A percentile compares a stretch with the other conserved stretches of the same genome.
Evolutionary conservation across 2,797 vertebrate species (phyloP).

Genomic region (Sebastes hopkinsi): DNA sequence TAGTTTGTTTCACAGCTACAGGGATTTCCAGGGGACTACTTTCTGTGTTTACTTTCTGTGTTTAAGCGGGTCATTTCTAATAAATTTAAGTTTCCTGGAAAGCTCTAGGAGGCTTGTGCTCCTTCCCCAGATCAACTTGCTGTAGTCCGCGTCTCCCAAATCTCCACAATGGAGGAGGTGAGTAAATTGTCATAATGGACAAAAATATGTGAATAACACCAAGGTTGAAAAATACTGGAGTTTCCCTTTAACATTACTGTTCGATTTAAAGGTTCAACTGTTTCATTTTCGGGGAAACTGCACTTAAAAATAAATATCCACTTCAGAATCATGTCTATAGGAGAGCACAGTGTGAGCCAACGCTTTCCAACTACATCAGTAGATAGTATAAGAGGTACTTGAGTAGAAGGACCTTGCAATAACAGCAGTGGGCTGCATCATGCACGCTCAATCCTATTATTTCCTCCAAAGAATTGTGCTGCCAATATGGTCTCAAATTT

Average conservation of each 20-base stretch:
- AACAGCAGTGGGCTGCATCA: slow-evolving; percentile 15
- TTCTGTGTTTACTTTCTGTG: background rate
- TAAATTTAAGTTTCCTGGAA: slow-evolving; percentile 15
- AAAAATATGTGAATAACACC: background rate
- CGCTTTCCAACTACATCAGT: background rate
- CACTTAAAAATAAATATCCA: background rate
- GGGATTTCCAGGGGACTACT: background rate
- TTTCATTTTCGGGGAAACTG: background rate
- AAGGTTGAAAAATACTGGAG: background rate
- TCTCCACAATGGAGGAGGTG: background rate
- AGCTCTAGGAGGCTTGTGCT: background rate
- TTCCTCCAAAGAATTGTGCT: background rate
- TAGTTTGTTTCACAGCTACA: background rate
- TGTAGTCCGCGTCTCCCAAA: background rate
- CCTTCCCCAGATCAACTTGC: background rate
- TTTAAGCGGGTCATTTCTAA: background rate
- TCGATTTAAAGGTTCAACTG: background rate
- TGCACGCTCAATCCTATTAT: slow-evolving; percentile 8
- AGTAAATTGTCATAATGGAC: background rate
- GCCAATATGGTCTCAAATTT: slow-evolving; percentile 30
- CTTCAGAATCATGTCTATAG: background rate
- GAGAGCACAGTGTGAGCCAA: background rate
- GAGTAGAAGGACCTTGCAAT: slow-evolving; percentile 21
- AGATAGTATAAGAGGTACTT: background rate
- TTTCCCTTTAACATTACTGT: background rate